Percentiles rank a stretch among this genome's conserved stretches.
These are phyloP conservation scores for Erebia aethiops DNA, from an alignment of 2,888 invertebrate genomes.

Conservation along the genomic window DNA sequence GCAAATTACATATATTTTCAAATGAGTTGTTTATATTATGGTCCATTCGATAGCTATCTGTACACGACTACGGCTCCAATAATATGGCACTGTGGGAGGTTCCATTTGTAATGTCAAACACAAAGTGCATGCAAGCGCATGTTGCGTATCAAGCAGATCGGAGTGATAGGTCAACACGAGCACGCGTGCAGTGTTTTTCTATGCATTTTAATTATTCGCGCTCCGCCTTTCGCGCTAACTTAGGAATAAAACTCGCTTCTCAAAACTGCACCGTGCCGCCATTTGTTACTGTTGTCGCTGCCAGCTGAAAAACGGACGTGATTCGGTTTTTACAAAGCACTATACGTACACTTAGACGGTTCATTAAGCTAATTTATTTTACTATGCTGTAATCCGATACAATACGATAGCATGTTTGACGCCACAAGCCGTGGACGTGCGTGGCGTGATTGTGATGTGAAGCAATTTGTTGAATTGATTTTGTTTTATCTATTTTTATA, in stretches of 20 bases:
- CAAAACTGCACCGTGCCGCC: conserved; percentile 56
- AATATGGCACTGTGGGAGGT: conserved; percentile 64
- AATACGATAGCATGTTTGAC: conserved; percentile 67
- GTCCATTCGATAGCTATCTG: conserved; percentile 51
- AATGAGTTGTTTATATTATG: conserved; percentile 38
- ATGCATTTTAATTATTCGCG: conserved; percentile 50
- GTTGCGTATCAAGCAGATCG: conserved; percentile 59
- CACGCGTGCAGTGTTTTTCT: conserved; percentile 55
- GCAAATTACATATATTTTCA: conserved; percentile 35
- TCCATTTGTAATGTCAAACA: conserved; percentile 62
- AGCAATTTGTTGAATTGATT: too few relatives aligned
- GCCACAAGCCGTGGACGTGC: conserved; percentile 49
- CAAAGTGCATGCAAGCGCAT: conserved; percentile 56
- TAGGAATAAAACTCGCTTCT: conserved; percentile 56
- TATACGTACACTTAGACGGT: conserved; percentile 68
- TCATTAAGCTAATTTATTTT: conserved; percentile 75
- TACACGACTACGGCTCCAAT: conserved; percentile 51
- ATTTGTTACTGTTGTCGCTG: conserved; percentile 64
- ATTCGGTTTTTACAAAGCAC: conserved; percentile 71
- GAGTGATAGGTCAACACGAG: conserved; percentile 58
- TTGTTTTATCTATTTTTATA: too few relatives aligned
- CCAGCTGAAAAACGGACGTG: conserved; percentile 72
- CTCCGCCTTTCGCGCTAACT: conserved; percentile 66
- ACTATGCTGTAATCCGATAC: conserved; percentile 71
- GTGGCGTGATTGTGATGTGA: conserved; percentile 49